A percentile compares a stretch with the other conserved stretches of the same genome.
phyloP scores from a whole-genome alignment of 2,888 invertebrate species.

The Polyommatus icarus region DNA sequence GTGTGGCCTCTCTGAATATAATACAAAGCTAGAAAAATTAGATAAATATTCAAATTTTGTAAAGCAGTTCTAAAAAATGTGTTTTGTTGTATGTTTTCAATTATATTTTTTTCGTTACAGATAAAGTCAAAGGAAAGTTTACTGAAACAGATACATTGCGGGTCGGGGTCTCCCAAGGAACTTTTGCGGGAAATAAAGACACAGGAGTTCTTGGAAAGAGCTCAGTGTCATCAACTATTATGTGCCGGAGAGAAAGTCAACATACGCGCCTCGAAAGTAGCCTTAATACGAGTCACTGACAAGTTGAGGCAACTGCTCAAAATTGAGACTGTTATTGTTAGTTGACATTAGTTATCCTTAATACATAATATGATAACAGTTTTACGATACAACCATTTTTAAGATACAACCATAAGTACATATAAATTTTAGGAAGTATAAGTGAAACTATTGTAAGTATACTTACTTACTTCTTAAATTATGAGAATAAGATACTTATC shows the following conservation, averaged over 20 bases:
- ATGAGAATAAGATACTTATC: too few relatives aligned
- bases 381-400: not conserved
- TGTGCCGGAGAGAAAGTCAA: slow-evolving; percentile 90
- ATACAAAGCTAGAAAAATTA: too few relatives aligned
- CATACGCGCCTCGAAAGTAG: slow-evolving; percentile 89
- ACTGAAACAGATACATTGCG: slow-evolving; percentile 85
- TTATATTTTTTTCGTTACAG: slow-evolving; percentile 66
- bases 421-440: not conserved
- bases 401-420: not conserved
- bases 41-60: not conserved
- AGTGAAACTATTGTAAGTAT: not conserved
- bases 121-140: slow-evolving; percentile 91
- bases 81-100: not conserved
- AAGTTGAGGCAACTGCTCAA: slow-evolving; percentile 90
- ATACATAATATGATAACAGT: not conserved
- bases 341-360: slow-evolving; percentile 46
- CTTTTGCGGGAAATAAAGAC: slow-evolving; percentile 85
- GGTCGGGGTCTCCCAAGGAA: slow-evolving; percentile 79
- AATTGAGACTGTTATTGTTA: slow-evolving; percentile 87
- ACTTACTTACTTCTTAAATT: not conserved
- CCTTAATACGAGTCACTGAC: slow-evolving; percentile 91
- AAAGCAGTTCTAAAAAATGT: not conserved
- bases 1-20: too few relatives aligned
- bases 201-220: slow-evolving; percentile 89
- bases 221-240: slow-evolving; percentile 88